phyloP scores from a whole-genome alignment of 2,113 vertebrate species.

The Grammomys dolichurus region DNA sequence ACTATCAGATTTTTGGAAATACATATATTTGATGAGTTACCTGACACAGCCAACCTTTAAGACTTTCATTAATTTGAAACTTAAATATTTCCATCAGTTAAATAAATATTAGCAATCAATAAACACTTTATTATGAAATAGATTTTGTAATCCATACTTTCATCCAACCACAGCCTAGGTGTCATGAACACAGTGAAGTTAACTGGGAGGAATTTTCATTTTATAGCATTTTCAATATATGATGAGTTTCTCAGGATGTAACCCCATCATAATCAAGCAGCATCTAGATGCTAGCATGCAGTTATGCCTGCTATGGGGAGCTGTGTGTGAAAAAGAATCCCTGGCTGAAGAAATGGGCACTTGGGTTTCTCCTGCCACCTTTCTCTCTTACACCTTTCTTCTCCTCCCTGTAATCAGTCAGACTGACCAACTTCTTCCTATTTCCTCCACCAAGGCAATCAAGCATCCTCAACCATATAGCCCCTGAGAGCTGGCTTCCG shows the following conservation, averaged over 20 bases:
- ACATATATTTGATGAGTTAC: background rate
- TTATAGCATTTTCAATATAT: background rate
- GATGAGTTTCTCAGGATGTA: background rate
- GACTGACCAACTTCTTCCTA: background rate
- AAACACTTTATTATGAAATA: background rate
- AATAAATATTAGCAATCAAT: background rate
- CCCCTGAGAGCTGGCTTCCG: background rate
- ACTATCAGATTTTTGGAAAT: background rate
- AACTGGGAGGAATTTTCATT: background rate
- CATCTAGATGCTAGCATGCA: background rate
- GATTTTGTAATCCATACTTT: background rate
- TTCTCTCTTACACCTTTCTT: background rate
- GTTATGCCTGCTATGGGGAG: background rate
- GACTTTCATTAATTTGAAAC: slow-evolving; percentile 6
- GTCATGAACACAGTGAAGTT: background rate
- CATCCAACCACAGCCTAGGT: background rate
- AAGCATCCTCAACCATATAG: background rate
- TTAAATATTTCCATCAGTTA: slow-evolving; percentile 1
- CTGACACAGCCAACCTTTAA: background rate
- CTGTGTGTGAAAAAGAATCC: background rate
- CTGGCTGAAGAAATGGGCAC: background rate
- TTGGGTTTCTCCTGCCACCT: background rate
- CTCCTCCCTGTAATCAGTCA: background rate
- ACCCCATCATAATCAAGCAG: background rate
- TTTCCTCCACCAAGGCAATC: background rate